A percentile compares a stretch with the other conserved stretches of the same genome.
Evolutionary conservation across 1,140 invertebrate species (phyloP).

Genomic region (Cepaea nemoralis): DNA sequence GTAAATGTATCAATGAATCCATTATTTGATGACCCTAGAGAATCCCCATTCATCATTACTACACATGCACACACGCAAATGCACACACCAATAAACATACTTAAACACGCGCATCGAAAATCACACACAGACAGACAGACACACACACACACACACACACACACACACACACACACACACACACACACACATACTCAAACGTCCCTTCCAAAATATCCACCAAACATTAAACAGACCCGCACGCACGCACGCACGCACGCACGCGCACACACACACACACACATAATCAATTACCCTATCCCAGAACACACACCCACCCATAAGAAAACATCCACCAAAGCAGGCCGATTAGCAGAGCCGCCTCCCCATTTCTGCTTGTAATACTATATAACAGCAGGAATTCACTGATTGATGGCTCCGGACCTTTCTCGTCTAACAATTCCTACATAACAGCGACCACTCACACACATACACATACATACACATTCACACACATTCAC

Average conservation of each 20-base stretch:
- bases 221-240: neutral
- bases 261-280: neutral
- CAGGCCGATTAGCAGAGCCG: too few species aligned
- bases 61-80: neutral
- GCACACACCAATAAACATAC: slow-evolving; percentile 17
- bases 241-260: neutral
- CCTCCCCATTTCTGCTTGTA: too few species aligned
- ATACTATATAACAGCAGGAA: too few species aligned
- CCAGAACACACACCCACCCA: too few species aligned
- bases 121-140: neutral
- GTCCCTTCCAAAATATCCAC: too few species aligned
- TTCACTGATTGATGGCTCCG: too few species aligned
- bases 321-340: too few species aligned
- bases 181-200: neutral
- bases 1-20: too few species aligned
- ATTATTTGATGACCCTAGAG: too few species aligned
- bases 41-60: too few species aligned
- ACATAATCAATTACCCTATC: neutral
- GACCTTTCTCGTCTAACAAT: too few species aligned
- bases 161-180: neutral
- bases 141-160: neutral
- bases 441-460: neutral
- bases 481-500: neutral
- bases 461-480: slow-evolving; percentile 13
- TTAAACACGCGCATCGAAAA: neutral